These are phyloP conservation scores for Cettia cetti DNA, from an alignment of 2,113 vertebrate genomes.

Conservation along the genomic window DNA sequence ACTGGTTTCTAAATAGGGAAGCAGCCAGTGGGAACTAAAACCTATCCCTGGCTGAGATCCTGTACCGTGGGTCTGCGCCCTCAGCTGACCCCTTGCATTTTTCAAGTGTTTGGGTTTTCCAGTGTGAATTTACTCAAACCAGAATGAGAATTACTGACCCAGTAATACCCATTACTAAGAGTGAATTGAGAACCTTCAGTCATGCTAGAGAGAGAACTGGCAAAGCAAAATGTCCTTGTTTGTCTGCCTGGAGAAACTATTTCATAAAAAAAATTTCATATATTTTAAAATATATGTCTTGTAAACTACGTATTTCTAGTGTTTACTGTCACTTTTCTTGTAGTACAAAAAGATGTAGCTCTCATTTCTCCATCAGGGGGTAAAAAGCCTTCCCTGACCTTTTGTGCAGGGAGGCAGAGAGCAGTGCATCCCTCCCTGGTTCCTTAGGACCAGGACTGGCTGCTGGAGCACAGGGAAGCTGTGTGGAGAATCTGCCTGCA, in stretches of 20 bases:
- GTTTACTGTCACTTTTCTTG: neutral
- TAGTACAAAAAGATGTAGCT: neutral
- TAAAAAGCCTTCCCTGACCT: neutral
- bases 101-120: neutral
- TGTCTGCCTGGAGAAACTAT: neutral
- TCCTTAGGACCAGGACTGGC: neutral
- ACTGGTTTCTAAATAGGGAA: neutral
- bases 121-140: neutral
- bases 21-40: neutral
- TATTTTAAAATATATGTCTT: neutral
- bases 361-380: neutral
- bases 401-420: neutral
- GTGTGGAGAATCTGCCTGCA: neutral
- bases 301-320: neutral
- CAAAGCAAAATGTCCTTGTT: neutral
- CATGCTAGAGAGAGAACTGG: neutral
- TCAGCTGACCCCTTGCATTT: neutral
- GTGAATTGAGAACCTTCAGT: neutral
- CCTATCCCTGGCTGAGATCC: neutral
- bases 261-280: neutral
- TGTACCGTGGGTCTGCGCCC: fast-evolving
- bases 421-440: neutral
- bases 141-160: neutral
- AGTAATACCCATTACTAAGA: neutral
- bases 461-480: neutral